These are phyloP conservation scores for Wiebesia pumilae DNA, from an alignment of 1,140 invertebrate species.

Conservation along the genomic window DNA sequence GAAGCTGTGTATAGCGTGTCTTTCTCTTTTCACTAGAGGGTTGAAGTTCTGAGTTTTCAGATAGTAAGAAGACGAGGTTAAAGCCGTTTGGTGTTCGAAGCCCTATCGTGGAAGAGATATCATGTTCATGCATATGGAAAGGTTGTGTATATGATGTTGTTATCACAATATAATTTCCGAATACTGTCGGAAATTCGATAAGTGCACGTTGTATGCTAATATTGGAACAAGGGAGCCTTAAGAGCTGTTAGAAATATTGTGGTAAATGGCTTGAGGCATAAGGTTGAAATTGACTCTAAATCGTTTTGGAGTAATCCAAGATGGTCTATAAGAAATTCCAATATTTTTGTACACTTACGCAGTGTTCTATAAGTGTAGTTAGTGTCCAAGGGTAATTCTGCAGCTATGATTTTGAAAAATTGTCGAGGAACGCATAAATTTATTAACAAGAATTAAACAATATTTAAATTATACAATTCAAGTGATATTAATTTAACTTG, in stretches of 20 bases:
- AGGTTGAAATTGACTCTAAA: not conserved
- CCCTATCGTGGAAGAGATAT: conserved; percentile 17
- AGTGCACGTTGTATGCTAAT: conserved; percentile 31
- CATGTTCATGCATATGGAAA: not conserved
- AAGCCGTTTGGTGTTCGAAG: not conserved
- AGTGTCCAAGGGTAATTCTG: not conserved
- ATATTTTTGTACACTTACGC: not conserved
- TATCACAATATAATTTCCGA: not conserved
- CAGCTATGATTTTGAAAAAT: not conserved
- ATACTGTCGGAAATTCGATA: conserved; percentile 40
- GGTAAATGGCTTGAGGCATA: not conserved
- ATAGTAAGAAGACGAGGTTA: not conserved
- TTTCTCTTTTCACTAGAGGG: not conserved
- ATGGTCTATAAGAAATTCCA: not conserved
- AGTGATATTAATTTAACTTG: too few species aligned
- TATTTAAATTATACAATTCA: too few species aligned
- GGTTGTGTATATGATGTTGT: not conserved
- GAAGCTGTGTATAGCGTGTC: not conserved
- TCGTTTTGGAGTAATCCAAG: not conserved
- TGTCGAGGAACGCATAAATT: too few species aligned
- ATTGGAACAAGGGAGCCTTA: conserved; percentile 15
- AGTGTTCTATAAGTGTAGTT: not conserved
- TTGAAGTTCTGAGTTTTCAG: not conserved
- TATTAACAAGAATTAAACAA: too few species aligned
- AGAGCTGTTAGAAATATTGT: not conserved